Evolutionary conservation across 92 coral and sea anemone genomes (phyloP), one percentile per base, ranked within the genome.

Genomic region (Actinernus sp.): DNA sequence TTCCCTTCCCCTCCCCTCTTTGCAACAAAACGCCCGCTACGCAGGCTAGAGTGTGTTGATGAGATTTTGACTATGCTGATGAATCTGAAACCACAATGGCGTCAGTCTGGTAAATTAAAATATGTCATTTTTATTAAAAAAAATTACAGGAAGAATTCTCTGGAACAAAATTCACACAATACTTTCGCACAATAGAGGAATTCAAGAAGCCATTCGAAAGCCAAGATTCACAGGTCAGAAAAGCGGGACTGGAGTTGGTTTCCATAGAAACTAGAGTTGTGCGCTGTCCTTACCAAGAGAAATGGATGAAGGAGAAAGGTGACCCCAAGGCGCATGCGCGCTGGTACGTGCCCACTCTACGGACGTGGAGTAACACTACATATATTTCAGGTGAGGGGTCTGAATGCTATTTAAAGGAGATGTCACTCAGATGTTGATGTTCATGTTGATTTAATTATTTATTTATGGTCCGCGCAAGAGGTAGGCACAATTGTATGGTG

Each of bases 281-380:
- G 7, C 81, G 53, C 3, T 89, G 96, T 49, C 91, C 91, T 16
- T 84, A 78, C 11, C 59, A 62, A 9, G 65, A 71, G 36, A 89
- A 62, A 51, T 89, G 96, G 96, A 37, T 78, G 55, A 73, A 67
- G 68, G 79, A 62, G 55, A 66, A 81, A 16, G 96, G 96, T 7
- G 88, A 84, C 22, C 81, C 91, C 29, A 68, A 43, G 22, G 73
- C 52, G 47, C 85, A 84, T 36, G 96, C 96, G 12, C 65, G 73
- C 25, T 79, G 91, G 79, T 89, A 57, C 36, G 17, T 89, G 18
- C 88, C 88, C 0, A 88, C 84, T 31, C 56, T 73, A 4, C 82
- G 95, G n/a, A 78, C 88, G 16, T 88, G 95, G 95, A 88, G 91
- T 39, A 88, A 88, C 37, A 59, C 82, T 18, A 88, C 88, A 1